Conservation (phyloP, 2,888 invertebrate species). For the Entomobrya multifasciata region DNA sequence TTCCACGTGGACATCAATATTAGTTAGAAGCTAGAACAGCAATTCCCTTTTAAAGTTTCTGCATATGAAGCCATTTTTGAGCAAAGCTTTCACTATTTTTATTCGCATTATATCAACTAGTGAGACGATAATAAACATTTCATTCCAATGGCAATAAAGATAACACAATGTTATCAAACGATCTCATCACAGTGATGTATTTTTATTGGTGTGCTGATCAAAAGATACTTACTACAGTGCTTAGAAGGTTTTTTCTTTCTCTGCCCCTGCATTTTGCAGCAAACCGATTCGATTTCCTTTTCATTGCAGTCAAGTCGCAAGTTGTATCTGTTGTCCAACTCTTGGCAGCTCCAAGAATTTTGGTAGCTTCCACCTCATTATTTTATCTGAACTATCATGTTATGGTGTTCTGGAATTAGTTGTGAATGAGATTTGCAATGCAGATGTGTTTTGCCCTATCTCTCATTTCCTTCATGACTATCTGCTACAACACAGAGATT, state of each 20-base stretch:
- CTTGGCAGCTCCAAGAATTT: conserved; percentile 29
- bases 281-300: neutral
- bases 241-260: neutral
- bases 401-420: conserved; percentile 63
- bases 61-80: neutral
- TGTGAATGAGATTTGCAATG: conserved; percentile 73
- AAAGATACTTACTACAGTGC: no score
- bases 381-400: conserved; percentile 53
- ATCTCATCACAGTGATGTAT: conserved; percentile 14
- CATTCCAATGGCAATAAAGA: conserved; percentile 5
- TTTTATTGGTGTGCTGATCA: no score
- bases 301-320: neutral
- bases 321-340: neutral
- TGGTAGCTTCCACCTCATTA: conserved; percentile 51
- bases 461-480: conserved; percentile 69
- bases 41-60: conserved; percentile 3
- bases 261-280: neutral
- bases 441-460: conserved; percentile 68
- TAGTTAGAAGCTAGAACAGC: no score
- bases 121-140: neutral
- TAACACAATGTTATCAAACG: conserved; percentile 12
- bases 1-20: no score
- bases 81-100: neutral
- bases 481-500: conserved; percentile 68
- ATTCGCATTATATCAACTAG: conserved; percentile 15